These are phyloP conservation scores for Chironomus striatipennis DNA, from an alignment of 1,140 invertebrate genomes.

Conservation along the genomic window DNA sequence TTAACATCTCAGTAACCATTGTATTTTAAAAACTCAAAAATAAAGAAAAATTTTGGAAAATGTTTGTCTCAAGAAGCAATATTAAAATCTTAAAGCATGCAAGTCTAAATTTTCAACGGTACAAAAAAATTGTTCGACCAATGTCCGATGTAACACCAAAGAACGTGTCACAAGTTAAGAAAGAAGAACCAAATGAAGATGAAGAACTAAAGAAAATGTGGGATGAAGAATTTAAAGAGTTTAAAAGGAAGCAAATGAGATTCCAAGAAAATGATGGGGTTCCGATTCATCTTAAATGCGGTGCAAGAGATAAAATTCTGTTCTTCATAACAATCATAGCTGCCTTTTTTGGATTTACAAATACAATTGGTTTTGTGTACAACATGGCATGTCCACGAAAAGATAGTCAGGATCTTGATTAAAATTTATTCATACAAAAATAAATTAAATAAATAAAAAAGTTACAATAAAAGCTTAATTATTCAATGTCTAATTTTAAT, in stretches of 20 bases:
- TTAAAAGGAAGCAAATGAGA: not conserved
- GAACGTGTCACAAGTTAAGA: too few species aligned
- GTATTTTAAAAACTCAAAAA: not conserved
- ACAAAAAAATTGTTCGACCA: not conserved
- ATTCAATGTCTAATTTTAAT: slow-evolving; percentile 32
- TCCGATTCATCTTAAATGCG: not conserved
- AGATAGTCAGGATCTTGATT: not conserved
- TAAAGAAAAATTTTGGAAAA: too few species aligned
- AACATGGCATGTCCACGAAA: not conserved
- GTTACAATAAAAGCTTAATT: not conserved
- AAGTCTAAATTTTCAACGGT: too few species aligned
- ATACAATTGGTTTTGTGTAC: not conserved
- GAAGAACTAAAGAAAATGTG: not conserved
- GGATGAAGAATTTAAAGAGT: not conserved
- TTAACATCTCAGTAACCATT: not conserved
- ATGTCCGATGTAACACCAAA: too few species aligned
- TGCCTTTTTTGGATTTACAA: not conserved
- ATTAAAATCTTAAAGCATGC: too few species aligned
- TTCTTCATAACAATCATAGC: not conserved
- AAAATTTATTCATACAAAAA: not conserved
- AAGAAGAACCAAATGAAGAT: not conserved
- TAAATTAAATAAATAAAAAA: slow-evolving; percentile 12
- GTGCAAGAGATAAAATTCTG: not conserved
- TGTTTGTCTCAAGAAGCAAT: too few species aligned
- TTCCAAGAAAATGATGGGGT: not conserved